A percentile compares a stretch with the other conserved stretches of the same genome.
phyloP scores from a whole-genome alignment of 2,888 invertebrate species.

The Ennomos quercinarius region DNA sequence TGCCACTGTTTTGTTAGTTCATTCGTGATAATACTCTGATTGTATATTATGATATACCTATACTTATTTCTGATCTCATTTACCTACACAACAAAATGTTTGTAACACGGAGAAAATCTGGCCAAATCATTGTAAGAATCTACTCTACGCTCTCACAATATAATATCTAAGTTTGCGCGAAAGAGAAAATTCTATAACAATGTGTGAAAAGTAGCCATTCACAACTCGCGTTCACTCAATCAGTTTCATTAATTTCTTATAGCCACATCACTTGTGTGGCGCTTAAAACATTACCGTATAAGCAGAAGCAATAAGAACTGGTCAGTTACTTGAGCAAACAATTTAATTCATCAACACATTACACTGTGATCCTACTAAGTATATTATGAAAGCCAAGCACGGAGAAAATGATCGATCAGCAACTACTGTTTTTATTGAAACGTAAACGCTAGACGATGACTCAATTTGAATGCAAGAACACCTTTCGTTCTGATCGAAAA shows the following conservation, averaged over 20 bases:
- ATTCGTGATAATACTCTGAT: too few relatives aligned
- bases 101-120: too few relatives aligned
- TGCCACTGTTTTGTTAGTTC: too few relatives aligned
- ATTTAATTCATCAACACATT: conserved; percentile 58
- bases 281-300: conserved; percentile 24
- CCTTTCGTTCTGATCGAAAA: conserved; percentile 51
- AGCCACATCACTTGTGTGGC: conserved; percentile 47
- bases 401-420: conserved; percentile 64
- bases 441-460: conserved; percentile 45
- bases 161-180: neutral
- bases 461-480: conserved; percentile 45
- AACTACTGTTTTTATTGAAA: conserved; percentile 54
- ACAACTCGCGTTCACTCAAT: conserved; percentile 43
- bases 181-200: conserved; percentile 27
- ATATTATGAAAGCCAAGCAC: conserved; percentile 53
- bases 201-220: conserved; percentile 45
- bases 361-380: conserved; percentile 56
- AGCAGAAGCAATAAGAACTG: conserved; percentile 46
- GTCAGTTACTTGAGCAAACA: conserved; percentile 53
- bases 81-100: too few relatives aligned
- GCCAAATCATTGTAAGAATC: too few relatives aligned
- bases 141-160: conserved; percentile 29
- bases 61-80: too few relatives aligned
- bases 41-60: too few relatives aligned
- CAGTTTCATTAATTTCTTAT: conserved; percentile 50